Evolutionary conservation across 2,888 invertebrate species (phyloP).

Genomic region (Rhagonycha fulva): DNA sequence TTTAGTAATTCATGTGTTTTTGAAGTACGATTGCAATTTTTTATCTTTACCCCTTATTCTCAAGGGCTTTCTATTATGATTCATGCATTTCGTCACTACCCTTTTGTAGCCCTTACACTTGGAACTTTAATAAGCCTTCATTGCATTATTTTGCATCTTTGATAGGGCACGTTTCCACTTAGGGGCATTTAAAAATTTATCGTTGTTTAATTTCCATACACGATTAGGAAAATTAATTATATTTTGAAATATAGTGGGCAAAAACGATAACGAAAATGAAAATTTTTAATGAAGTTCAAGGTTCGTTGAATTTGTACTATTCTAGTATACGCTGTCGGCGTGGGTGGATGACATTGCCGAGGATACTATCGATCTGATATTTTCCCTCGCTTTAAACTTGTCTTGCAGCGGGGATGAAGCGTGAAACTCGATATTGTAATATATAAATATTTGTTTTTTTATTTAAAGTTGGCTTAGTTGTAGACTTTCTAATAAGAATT

Average conservation of each 20-base stretch:
- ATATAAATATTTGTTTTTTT: background rate
- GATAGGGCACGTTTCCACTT: background rate
- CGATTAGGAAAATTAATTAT: background rate
- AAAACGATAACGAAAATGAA: background rate
- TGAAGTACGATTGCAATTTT: background rate
- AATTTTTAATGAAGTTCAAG: slow-evolving; percentile 16
- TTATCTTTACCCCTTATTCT: background rate
- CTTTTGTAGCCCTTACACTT: background rate
- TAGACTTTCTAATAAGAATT: background rate
- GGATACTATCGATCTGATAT: slow-evolving; percentile 10
- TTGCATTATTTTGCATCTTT: background rate
- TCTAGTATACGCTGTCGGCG: background rate
- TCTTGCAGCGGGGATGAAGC: background rate
- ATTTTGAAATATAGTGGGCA: background rate
- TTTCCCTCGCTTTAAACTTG: background rate
- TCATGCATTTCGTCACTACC: background rate
- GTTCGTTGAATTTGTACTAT: slow-evolving; percentile 1
- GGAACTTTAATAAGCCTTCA: background rate
- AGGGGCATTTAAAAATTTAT: background rate
- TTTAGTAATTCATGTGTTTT: background rate
- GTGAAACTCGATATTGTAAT: background rate
- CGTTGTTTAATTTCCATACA: background rate
- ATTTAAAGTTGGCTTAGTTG: background rate
- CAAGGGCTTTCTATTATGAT: background rate
- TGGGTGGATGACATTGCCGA: slow-evolving; percentile 5